Evolutionary conservation across 2,797 vertebrate genomes (phyloP), one percentile per base, ranked within the genome.

Genomic region (Pseudopleuronectes americanus): DNA sequence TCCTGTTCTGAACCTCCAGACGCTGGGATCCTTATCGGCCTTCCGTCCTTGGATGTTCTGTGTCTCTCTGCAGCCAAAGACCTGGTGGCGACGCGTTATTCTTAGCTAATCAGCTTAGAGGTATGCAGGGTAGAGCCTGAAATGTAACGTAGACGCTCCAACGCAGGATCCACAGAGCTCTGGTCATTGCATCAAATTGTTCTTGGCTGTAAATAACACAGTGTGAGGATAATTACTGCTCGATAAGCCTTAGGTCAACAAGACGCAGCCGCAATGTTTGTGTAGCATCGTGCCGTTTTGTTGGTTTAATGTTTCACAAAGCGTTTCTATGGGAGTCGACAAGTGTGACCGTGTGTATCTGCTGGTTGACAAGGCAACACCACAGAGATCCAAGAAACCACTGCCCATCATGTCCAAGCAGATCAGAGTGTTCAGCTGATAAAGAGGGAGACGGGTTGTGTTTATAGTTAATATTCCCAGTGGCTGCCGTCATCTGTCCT

Each of bases 71-170:
- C 65, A 65, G 58, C 57, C 64, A 0, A 53, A 10, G 52, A 61
- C 57, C 67, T 6, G 57, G 53, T 54, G 24, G 55, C 2, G 8
- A 55, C 72, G 41, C 12, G 68, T 89, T 92, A 92, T 93, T 92
- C 87, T 90, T 80, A 65, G 90, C 78, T 92, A 92, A 94, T 91
- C 91, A 68, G 90, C 92, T 93, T 92, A 88, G 67, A 1, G 54
- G 57, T 74, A 68, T 74, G 70, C 79, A 66, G 65, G 64, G 38
- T 21, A 66, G 80, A 76, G 80, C 90, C 76, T 59, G 68, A 67
- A 79, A 72, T 77, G 69, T 74, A 54, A 68, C 19, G 14, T 51
- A 70, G 55, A 76, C 7, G 4, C 65, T 69, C 28, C 48, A 52
- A 48, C 33, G 0, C 55, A 43, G 76, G 67, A 65, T 71, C 68